A percentile compares a stretch with the other conserved stretches of the same genome.
Evolutionary conservation across 2,113 vertebrate species (phyloP).

Genomic region (Scortum barcoo): DNA sequence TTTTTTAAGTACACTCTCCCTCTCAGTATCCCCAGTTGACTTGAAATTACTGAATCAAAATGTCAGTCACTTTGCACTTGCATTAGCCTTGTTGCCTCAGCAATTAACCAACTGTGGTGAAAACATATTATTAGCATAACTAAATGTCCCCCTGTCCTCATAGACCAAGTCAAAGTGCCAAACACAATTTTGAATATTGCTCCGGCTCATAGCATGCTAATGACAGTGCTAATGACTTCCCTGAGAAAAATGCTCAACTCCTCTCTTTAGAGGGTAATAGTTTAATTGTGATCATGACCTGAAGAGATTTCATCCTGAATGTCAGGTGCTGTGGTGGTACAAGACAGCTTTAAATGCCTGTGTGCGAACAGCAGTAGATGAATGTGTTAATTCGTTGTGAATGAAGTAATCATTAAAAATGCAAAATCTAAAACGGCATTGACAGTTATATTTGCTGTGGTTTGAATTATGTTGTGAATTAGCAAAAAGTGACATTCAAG

Average conservation of each 20-base stretch:
- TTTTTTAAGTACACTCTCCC: constrained; percentile 40
- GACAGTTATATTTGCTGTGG: no score
- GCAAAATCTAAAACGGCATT: neutral
- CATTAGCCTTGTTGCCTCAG: constrained; percentile 67
- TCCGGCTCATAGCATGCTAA: constrained; percentile 51
- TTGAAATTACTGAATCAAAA: constrained; percentile 73
- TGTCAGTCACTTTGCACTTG: constrained; percentile 72
- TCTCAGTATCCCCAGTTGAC: constrained; percentile 57
- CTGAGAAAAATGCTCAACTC: constrained; percentile 16
- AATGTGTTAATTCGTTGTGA: neutral
- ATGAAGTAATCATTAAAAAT: no score
- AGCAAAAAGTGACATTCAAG: no score
- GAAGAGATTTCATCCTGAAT: constrained; percentile 40
- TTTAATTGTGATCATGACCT: constrained; percentile 62
- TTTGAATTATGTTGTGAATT: neutral
- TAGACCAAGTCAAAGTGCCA: constrained; percentile 72
- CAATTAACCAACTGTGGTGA: constrained; percentile 76
- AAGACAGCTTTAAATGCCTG: constrained; percentile 32
- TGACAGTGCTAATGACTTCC: constrained; percentile 70
- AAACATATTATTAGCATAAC: constrained; percentile 79
- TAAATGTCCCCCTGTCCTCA: constrained; percentile 66
- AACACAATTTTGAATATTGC: constrained; percentile 65
- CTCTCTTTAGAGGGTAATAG: constrained; percentile 17
- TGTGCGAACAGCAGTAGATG: neutral
- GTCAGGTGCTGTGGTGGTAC: constrained; percentile 22